Base-by-base conservation (phyloP, 2,797 vertebrate species). In the Sebastes umbrosus region DNA sequence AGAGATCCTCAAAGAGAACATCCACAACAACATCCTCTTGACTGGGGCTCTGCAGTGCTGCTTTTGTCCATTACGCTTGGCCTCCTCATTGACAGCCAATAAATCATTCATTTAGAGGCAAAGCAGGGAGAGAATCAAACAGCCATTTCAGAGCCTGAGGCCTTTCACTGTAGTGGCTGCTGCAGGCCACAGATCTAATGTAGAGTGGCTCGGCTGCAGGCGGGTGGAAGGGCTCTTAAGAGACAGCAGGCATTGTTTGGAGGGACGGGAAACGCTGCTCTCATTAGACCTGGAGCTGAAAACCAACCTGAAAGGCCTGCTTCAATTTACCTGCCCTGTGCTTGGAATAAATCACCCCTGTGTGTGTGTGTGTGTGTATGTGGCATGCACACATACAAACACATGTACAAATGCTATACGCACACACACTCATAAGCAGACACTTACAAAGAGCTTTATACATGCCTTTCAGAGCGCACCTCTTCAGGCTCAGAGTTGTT, bases 21-120 rank as follows among this genome's bases (percentile, higher is more conserved):
- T 93, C 92, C 91, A 92, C 93, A 93, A 91, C 93, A 92, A 84
- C 93, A 88, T 92, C 92, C 93, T 94, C 94, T 95, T 95, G 93
- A 94, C 92, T 93, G 92, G 82, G 86, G 78, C 90, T 92, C 87
- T 90, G 92, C 92, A 84, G 88, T 85, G 88, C 92, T 93, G 93
- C 92, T 94, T 94, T 95, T 96, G 95, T 93, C 91, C 93, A 95
- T 95, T 95, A 94, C 83, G 88, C 91, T 94, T 95, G 92, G 91
- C 88, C 93, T 94, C 89, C 94, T 95, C 95, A 96, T 95, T 94
- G 95, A 92, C 92, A 95, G 93, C 95, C 95, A 96, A 96, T 96
- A 95, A 95, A 95, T 95, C 94, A 95, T 96, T 95, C 93, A 95
- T 96, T 96, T 95, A 94, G 94, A 95, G 90, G 95, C 93, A 95